Evolutionary conservation across 2,797 vertebrate species (phyloP), one percentile per base, ranked within the genome.

Genomic region (Leptoclinus maculatus): DNA sequence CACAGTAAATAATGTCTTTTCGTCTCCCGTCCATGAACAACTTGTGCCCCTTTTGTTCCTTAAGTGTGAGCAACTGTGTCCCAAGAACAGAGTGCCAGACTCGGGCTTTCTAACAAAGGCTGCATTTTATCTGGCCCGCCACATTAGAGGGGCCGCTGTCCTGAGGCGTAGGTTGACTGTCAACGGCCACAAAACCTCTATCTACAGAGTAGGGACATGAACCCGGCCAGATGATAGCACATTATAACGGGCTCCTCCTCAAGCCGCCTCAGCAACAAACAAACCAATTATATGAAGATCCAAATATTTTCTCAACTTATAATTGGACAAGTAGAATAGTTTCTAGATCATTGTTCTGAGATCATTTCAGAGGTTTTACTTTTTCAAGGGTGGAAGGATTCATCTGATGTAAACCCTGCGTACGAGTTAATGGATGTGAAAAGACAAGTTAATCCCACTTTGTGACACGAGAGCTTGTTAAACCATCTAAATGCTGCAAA

Each of bases 11-110:
- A 21, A 63, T 70, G 57, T 67, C 41, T 71, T 80, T 72, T 72
- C 53, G 54, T 77, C 59, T 77, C 53, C 62, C 12, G 5, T 54
- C 36, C 53, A 5, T 21, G 2, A 73, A 84, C 63, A 83, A 86
- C 78, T 70, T 65, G 63, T 72, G 75, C 7, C 57, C 74, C n/a
- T n/a, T 83, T 89, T 86, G 74, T 87, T 82, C 25, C 36, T 39
- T 77, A 83, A 86, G 71, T 62, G 53, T 64, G 69, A 70, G 43
- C 43, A 77, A 79, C 74, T 76, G 80, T 80, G 78, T 58, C 57
- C 23, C 71, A 70, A 66, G 66, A 71, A 59, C 45, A 45, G 63
- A 77, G 65, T 81, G 70, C 78, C 64, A 80, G 71, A 47, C 51
- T 66, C 41, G 12, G 39, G 10, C 17, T 54, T 49, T 78, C 64